Evolutionary conservation across 2,797 vertebrate genomes (phyloP).

Genomic region (Anas georgica): DNA sequence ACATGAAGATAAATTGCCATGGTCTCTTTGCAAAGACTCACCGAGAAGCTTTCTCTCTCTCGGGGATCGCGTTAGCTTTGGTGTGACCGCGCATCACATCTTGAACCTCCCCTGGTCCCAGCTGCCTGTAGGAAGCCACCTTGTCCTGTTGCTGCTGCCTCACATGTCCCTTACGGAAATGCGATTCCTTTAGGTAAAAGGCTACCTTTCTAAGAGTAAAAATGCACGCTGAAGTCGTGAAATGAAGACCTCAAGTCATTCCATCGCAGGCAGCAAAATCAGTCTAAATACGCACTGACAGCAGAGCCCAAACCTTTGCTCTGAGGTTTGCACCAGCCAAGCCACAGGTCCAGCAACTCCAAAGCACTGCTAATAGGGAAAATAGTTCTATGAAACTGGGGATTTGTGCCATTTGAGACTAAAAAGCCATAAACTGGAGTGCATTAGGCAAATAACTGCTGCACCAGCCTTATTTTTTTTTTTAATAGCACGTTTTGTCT

Average conservation of each 20-base stretch:
- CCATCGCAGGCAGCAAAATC: background rate
- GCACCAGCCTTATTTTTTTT: background rate
- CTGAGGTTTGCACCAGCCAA: background rate
- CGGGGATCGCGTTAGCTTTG: background rate
- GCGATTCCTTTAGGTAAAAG: background rate
- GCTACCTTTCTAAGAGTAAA: background rate
- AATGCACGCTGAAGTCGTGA: background rate
- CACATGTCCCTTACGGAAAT: background rate
- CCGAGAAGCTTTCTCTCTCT: background rate
- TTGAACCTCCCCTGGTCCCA: background rate
- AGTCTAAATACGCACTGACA: background rate
- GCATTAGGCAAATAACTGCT: slow-evolving; percentile 24
- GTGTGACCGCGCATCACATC: background rate
- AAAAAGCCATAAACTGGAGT: slow-evolving; percentile 8
- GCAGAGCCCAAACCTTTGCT: background rate
- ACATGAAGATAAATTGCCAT: background rate
- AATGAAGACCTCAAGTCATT: background rate
- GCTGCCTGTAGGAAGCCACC: background rate
- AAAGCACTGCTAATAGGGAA: background rate
- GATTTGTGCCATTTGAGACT: background rate
- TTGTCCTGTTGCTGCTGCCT: background rate
- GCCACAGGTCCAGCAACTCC: background rate
- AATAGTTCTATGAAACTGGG: background rate
- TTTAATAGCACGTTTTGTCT: slow-evolving; percentile 49
- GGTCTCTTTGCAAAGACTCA: background rate